Base-by-base conservation (phyloP, 2,797 vertebrate genomes). In the Jordanella pulchra region DNA sequence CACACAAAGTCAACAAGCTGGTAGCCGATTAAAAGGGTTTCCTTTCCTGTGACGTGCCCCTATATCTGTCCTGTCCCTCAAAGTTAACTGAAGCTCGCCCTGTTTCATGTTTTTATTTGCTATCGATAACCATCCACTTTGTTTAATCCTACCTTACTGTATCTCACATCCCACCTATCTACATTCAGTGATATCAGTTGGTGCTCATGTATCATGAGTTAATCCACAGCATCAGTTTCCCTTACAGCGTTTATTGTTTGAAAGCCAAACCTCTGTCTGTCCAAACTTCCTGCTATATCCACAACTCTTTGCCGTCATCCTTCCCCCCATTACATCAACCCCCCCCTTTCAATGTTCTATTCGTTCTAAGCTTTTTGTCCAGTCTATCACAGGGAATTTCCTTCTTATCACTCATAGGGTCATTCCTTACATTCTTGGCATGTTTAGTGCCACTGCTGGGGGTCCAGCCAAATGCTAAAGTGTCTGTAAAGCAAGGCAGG, bases 401-500 rank as follows among this genome's bases (percentile, higher is more conserved):
- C 85, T 89, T 84, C 89, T 90, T 91, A 93, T 92, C 93, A 53
- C 71, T 92, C 86, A 89, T 83, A 86, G 83, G 65, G 79, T 76
- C 90, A 94, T 95, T 95, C 93, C 83, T 81, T 53, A 67, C 87
- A 95, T 95, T 93, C 94, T 87, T 86, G 66, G 82, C 89, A 88
- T 93, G 86, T 74, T 90, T 91, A 83, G 82, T 73, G 81, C 80
- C 85, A 83, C 79, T 89, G 74, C 88, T 47, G 65, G 82, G 85
- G 91, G 89, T 91, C 89, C 76, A 27, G 84, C 79, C 85, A 87
- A 79, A 86, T 83, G 84, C 79, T 78, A 85, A 78, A 86, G 89
- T 77, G 89, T 85, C 84, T 82, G 85, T 89, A 93, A 91, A 82
- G 66, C 78, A 84, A 92, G 84, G 81, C 91, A 94, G 92, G 81